Conservation (phyloP, 2,797 vertebrate genomes). For the Zalophus californianus region DNA sequence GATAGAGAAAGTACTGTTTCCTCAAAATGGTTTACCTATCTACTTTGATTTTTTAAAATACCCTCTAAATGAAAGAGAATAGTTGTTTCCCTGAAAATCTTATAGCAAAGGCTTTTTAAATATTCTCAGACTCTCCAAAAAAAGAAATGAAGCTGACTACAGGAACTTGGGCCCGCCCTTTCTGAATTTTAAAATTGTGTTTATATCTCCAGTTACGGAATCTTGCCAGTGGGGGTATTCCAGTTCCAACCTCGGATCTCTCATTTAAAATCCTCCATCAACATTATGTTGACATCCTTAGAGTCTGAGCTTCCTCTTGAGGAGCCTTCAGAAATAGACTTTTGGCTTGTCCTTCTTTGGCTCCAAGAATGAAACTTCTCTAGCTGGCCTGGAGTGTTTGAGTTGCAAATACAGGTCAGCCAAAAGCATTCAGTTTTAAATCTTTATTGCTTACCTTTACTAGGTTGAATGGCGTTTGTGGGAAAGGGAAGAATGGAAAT, state of each 20-base stretch:
- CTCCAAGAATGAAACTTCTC: not conserved
- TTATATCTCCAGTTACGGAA: not conserved
- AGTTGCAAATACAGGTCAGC: not conserved
- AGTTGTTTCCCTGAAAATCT: not conserved
- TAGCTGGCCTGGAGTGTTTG: not conserved
- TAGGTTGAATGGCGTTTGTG: not conserved
- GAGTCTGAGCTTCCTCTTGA: not conserved
- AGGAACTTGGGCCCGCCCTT: not conserved
- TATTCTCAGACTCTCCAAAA: not conserved
- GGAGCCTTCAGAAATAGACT: not conserved
- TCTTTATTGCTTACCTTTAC: not conserved
- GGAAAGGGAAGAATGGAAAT: slow-evolving; percentile 21
- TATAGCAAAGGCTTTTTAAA: not conserved
- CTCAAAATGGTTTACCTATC: not conserved
- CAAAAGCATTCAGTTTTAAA: not conserved
- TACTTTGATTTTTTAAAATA: slow-evolving; percentile 22
- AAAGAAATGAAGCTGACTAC: not conserved
- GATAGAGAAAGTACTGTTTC: slow-evolving; percentile 21
- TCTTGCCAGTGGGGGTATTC: not conserved
- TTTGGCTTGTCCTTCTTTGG: slow-evolving; percentile 5
- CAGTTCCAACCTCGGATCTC: not conserved
- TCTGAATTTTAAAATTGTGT: not conserved
- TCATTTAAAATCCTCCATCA: not conserved
- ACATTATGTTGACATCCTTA: not conserved
- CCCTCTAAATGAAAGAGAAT: slow-evolving; percentile 2